Conservation (phyloP, 2,797 vertebrate species). For the Anguilla pacifica region DNA sequence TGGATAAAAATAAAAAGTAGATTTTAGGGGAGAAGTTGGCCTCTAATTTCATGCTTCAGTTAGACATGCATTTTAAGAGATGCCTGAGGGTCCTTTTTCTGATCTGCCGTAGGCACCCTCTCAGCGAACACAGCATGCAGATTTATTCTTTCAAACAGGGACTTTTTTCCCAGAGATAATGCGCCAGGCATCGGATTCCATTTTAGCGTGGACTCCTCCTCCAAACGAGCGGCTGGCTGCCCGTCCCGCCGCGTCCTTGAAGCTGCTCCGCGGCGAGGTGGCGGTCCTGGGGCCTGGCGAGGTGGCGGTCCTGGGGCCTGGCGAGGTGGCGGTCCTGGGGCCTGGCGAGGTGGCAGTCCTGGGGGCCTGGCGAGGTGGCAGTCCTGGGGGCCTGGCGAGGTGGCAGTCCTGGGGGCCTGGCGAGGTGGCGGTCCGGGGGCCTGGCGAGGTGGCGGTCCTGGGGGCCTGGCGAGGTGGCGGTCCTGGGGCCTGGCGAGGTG, state of each 20-base stretch:
- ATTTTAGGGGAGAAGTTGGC: neutral
- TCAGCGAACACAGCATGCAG: neutral
- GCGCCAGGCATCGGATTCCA: neutral
- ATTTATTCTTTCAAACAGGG: neutral
- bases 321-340: too few species aligned
- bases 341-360: too few species aligned
- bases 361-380: too few species aligned
- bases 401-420: too few species aligned
- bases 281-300: too few species aligned
- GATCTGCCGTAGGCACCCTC: neutral
- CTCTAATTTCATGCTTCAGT: neutral
- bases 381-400: too few species aligned
- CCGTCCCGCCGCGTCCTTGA: neutral
- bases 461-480: too few species aligned
- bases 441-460: too few species aligned
- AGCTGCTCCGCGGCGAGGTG: neutral
- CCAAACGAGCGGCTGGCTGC: neutral
- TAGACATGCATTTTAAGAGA: neutral
- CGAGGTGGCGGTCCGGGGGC: too few species aligned
- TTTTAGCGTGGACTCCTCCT: neutral
- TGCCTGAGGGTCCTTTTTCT: neutral
- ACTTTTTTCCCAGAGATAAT: neutral
- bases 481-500: neutral
- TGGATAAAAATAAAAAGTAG: neutral
- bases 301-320: too few species aligned